Evolutionary conservation across 2,113 vertebrate genomes (phyloP).

Genomic region (Diglossa brunneiventris): DNA sequence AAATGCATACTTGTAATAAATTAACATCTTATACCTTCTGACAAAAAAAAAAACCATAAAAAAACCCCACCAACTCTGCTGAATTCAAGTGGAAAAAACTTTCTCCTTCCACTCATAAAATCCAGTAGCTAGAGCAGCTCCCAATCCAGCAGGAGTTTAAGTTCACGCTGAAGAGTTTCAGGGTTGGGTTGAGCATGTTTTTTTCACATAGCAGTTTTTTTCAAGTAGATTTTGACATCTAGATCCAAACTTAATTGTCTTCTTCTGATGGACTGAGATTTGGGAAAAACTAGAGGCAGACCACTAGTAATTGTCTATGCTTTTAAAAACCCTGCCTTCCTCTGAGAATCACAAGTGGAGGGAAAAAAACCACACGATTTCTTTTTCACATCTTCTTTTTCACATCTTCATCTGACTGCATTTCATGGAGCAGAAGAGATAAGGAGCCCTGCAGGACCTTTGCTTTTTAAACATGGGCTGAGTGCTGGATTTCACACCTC

Average conservation of each 20-base stretch:
- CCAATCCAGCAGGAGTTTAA: not conserved
- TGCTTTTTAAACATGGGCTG: not conserved
- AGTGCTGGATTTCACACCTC: not conserved
- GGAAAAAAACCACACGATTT: fast-evolving
- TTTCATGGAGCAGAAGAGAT: not conserved
- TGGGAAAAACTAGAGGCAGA: not conserved
- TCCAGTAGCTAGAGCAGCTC: not conserved
- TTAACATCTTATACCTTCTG: not conserved
- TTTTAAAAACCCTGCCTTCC: not conserved
- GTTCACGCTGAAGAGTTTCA: not conserved
- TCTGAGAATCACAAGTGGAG: not conserved
- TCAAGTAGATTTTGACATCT: not conserved
- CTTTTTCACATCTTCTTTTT: not conserved
- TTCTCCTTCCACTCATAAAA: not conserved
- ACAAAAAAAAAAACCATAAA: no score
- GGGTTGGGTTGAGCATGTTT: not conserved
- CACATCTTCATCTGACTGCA: not conserved
- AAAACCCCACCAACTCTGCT: not conserved
- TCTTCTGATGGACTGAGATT: not conserved
- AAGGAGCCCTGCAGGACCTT: not conserved
- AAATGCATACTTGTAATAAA: not conserved
- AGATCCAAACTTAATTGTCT: not conserved
- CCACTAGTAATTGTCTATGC: not conserved
- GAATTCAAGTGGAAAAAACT: not conserved
- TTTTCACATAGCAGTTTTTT: not conserved